Evolutionary conservation across 2,888 invertebrate species (phyloP).

Genomic region (Leucophora obtusa): DNA sequence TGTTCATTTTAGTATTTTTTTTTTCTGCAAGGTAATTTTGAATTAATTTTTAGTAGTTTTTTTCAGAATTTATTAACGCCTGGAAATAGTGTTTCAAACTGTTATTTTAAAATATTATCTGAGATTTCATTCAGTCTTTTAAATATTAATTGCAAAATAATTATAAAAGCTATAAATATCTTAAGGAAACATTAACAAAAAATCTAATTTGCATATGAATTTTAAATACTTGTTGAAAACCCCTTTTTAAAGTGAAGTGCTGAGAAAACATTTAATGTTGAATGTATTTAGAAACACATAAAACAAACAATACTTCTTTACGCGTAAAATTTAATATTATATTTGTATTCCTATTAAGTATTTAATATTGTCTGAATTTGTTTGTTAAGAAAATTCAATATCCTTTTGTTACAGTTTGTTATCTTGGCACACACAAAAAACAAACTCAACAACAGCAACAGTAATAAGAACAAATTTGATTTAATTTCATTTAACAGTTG

Average conservation of each 20-base stretch:
- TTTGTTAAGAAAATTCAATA: conserved; percentile 44
- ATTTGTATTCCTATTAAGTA: conserved; percentile 38
- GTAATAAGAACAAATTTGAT: conserved; percentile 33
- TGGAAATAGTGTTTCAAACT: too few species aligned
- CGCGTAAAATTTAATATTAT: neutral
- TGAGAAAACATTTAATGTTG: neutral
- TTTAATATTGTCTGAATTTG: conserved; percentile 14
- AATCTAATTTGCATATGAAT: neutral
- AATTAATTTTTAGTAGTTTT: too few species aligned
- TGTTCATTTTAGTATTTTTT: too few species aligned
- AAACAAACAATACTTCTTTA: too few species aligned
- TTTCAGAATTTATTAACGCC: too few species aligned
- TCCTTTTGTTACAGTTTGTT: conserved; percentile 42
- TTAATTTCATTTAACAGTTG: conserved; percentile 57
- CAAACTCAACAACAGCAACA: neutral
- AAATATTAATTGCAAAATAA: neutral
- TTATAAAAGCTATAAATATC: neutral
- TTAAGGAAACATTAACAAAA: neutral
- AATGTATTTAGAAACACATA: neutral
- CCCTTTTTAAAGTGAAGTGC: neutral
- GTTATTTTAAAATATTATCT: too few species aligned
- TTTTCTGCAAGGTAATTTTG: too few species aligned
- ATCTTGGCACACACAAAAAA: conserved; percentile 6
- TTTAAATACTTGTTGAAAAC: neutral
- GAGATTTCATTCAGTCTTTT: too few species aligned